Evolutionary conservation across 2,888 invertebrate species (phyloP).

Genomic region (Schrankia costaestrigalis): DNA sequence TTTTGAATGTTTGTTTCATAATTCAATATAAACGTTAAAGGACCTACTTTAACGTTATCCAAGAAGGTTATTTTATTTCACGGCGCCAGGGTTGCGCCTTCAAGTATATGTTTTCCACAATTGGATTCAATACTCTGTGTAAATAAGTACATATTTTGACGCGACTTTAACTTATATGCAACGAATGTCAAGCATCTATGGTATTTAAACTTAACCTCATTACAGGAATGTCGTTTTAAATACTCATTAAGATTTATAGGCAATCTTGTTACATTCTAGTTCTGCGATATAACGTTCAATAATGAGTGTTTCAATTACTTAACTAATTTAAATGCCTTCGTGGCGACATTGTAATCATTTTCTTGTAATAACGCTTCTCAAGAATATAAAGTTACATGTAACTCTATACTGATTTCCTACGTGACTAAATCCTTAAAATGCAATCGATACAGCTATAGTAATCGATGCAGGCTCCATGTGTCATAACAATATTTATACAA

Average conservation of each 20-base stretch:
- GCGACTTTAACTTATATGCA: too few relatives aligned
- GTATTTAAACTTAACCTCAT: too few relatives aligned
- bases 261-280: conserved; percentile 1
- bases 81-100: too few relatives aligned
- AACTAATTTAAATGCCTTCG: conserved; percentile 11
- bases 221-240: too few relatives aligned
- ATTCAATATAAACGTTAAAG: too few relatives aligned
- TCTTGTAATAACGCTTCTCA: conserved; percentile 24
- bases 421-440: conserved; percentile 15
- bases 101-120: too few relatives aligned
- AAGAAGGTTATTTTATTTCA: too few relatives aligned
- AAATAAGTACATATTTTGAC: too few relatives aligned
- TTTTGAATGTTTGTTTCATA: too few relatives aligned
- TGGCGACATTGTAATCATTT: conserved; percentile 9
- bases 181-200: too few relatives aligned
- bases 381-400: conserved; percentile 37
- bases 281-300: conserved; percentile 2
- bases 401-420: conserved; percentile 26
- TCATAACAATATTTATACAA: neutral
- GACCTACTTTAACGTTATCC: too few relatives aligned
- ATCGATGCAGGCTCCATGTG: neutral
- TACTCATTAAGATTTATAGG: neutral
- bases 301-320: conserved; percentile 6
- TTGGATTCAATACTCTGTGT: too few relatives aligned
- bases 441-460: conserved; percentile 5